These are phyloP conservation scores for Thaumatotibia leucotreta DNA, from an alignment of 1,140 invertebrate genomes.

Conservation along the genomic window DNA sequence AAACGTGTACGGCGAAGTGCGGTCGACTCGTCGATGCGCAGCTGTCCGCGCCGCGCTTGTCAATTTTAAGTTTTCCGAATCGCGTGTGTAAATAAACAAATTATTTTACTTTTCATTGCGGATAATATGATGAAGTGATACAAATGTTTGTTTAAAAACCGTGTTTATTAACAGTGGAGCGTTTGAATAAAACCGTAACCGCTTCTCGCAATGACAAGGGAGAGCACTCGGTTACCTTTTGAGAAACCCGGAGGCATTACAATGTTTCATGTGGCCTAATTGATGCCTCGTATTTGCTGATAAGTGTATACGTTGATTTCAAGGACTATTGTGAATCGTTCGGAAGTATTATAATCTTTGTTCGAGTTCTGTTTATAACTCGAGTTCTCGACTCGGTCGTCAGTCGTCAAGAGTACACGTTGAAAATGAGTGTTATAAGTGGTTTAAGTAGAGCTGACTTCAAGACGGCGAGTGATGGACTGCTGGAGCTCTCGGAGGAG, in stretches of 20 bases:
- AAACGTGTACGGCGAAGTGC: slow-evolving; percentile 75
- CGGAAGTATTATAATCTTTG: slow-evolving; percentile 45
- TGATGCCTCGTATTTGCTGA: slow-evolving; percentile 51
- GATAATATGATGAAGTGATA: slow-evolving; percentile 65
- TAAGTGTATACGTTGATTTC: slow-evolving; percentile 68
- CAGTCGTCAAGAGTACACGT: slow-evolving; percentile 63
- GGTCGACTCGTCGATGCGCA: slow-evolving; percentile 72
- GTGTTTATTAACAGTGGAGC: slow-evolving; percentile 59
- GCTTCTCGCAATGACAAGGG: slow-evolving; percentile 75
- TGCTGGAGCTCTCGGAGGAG: slow-evolving; percentile 79
- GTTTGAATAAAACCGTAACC: slow-evolving; percentile 55
- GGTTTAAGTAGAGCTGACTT: slow-evolving; percentile 69
- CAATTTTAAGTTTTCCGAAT: slow-evolving; percentile 66
- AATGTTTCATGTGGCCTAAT: slow-evolving; percentile 72
- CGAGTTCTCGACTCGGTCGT: slow-evolving; percentile 41
- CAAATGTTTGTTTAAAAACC: slow-evolving; percentile 64
- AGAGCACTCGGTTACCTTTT: slow-evolving; percentile 73
- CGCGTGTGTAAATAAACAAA: slow-evolving; percentile 73
- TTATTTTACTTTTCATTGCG: slow-evolving; percentile 63
- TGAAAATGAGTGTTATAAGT: slow-evolving; percentile 75
- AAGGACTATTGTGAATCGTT: slow-evolving; percentile 69
- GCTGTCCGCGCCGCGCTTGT: slow-evolving; percentile 64
- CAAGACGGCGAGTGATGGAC: slow-evolving; percentile 78
- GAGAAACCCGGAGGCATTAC: slow-evolving; percentile 72
- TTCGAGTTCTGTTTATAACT: too few relatives aligned